Conservation (phyloP, 2,113 vertebrate species). For the Semicossyphus pulcher region DNA sequence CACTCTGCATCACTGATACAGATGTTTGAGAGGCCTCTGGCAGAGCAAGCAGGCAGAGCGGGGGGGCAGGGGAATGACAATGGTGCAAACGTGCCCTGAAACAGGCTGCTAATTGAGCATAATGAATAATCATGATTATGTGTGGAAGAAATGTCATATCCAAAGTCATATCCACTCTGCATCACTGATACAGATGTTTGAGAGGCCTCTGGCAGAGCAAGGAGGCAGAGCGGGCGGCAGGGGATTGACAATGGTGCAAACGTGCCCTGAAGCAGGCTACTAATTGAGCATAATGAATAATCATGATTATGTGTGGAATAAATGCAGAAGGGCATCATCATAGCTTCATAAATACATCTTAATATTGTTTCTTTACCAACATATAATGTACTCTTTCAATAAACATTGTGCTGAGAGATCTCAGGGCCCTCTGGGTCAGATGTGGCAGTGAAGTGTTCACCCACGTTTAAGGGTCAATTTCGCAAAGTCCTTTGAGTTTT, state of each 20-base stretch:
- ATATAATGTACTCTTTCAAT: not conserved
- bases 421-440: not conserved
- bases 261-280: not conserved
- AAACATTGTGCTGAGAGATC: not conserved
- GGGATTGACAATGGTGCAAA: not conserved
- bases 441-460: not conserved
- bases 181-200: not conserved
- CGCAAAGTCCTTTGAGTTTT: not conserved
- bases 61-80: not conserved
- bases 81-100: not conserved
- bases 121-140: conserved; percentile 11
- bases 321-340: not conserved
- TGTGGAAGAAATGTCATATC: not conserved
- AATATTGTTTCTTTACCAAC: not conserved
- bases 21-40: not conserved
- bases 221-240: not conserved
- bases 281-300: conserved; percentile 11
- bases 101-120: not conserved
- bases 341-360: not conserved
- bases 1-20: not conserved
- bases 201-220: not conserved
- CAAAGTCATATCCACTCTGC: not conserved
- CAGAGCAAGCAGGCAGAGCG: not conserved
- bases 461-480: not conserved
- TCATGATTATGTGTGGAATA: not conserved